phyloP scores from a whole-genome alignment of 1,140 invertebrate genomes.

The Meloidogyne exigua region DNA sequence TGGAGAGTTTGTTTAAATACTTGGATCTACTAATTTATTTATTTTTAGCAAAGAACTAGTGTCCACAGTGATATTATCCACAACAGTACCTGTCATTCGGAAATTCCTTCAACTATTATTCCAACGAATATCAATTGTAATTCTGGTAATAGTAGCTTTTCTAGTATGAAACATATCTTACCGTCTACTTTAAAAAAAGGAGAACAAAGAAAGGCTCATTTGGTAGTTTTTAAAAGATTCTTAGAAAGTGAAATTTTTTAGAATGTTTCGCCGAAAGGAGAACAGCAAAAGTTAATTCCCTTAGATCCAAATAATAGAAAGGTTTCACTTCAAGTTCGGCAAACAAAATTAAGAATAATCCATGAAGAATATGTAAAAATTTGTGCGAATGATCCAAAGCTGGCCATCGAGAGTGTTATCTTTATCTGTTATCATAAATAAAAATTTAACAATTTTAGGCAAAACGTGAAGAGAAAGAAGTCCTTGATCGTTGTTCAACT shows the following conservation, averaged over 20 bases:
- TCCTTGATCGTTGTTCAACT: conserved; percentile 22
- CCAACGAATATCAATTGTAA: neutral
- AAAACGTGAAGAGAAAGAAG: conserved; percentile 31
- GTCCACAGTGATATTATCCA: neutral
- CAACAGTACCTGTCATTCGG: neutral
- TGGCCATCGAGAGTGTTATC: conserved; percentile 21
- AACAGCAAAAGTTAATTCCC: neutral
- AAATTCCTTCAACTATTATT: neutral
- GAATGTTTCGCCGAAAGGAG: neutral
- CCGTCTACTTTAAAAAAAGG: neutral
- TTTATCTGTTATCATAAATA: conserved; percentile 1
- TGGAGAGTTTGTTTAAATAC: conserved; percentile 9
- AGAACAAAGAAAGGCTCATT: neutral
- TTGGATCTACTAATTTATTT: neutral
- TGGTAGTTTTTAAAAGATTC: neutral
- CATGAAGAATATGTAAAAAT: conserved; percentile 30
- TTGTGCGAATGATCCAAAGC: conserved; percentile 6
- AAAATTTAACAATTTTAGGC: conserved; percentile 32
- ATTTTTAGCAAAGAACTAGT: neutral
- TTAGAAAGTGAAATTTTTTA: neutral
- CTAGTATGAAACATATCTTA: neutral
- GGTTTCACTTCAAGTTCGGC: conserved; percentile 19
- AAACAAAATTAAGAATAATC: conserved; percentile 14
- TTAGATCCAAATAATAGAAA: conserved; percentile 23
- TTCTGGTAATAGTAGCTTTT: neutral